Percentiles rank a stretch among this genome's conserved stretches.
Evolutionary conservation across 2,888 invertebrate genomes (phyloP).

Genomic region (Oligia strigilis): DNA sequence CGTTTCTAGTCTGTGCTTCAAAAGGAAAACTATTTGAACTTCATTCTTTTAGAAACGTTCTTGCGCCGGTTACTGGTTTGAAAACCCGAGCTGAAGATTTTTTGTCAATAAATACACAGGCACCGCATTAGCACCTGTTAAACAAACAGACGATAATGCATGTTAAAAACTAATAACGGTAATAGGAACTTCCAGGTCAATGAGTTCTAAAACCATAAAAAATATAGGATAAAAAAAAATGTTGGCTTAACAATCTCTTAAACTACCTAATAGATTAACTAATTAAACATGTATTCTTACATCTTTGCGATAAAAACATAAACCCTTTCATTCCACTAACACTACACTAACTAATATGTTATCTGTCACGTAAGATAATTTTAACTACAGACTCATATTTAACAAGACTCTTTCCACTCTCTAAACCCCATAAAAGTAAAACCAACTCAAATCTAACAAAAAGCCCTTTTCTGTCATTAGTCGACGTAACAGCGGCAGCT

Average conservation of each 20-base stretch:
- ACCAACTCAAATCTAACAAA: not conserved
- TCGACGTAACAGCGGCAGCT: slow-evolving; percentile 26
- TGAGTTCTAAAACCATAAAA: not conserved
- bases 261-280: not conserved
- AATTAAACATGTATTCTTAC: not conserved
- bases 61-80: not conserved
- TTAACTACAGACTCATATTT: not conserved
- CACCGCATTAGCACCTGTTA: not conserved
- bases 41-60: not conserved
- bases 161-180: not conserved
- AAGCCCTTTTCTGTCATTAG: slow-evolving; percentile 8
- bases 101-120: not conserved
- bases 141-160: not conserved
- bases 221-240: too few species aligned
- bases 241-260: too few species aligned
- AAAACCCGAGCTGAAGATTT: not conserved
- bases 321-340: not conserved
- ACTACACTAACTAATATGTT: not conserved
- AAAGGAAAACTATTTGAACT: not conserved
- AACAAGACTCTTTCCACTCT: too few species aligned
- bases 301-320: not conserved
- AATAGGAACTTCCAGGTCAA: not conserved
- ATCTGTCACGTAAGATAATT: not conserved
- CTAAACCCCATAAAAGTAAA: not conserved
- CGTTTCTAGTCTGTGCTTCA: slow-evolving; percentile 28